Evolutionary conservation across 2,113 vertebrate genomes (phyloP).

Genomic region (Pachypanchax playfairii): DNA sequence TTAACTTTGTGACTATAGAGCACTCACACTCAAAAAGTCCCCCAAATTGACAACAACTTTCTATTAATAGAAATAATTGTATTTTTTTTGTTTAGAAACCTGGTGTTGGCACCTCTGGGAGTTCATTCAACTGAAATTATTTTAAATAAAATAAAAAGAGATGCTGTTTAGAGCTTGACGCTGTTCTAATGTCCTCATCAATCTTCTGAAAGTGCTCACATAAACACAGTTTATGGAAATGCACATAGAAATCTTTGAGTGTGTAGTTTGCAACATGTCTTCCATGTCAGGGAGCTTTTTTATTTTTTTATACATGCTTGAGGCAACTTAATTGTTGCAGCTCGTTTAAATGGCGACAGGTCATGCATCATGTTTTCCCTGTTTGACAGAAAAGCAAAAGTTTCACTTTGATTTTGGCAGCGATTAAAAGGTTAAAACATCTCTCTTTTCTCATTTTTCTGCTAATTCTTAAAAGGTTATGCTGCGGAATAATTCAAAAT

Average conservation of each 20-base stretch:
- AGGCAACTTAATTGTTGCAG: not conserved
- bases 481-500: not conserved
- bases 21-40: too few species aligned
- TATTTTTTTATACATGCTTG: constrained; percentile 2
- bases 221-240: not conserved
- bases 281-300: not conserved
- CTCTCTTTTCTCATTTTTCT: not conserved
- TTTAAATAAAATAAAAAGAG: not conserved
- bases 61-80: too few species aligned
- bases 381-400: not conserved
- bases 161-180: not conserved
- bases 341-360: not conserved
- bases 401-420: not conserved
- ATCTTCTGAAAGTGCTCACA: not conserved
- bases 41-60: too few species aligned
- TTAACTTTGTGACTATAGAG: too few species aligned
- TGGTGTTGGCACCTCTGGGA: too few species aligned
- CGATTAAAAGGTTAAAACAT: not conserved
- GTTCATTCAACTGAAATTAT: not conserved
- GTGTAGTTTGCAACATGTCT: not conserved
- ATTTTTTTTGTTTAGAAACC: too few species aligned
- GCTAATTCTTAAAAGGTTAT: not conserved
- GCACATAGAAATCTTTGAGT: not conserved
- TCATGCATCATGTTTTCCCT: constrained; percentile 25
- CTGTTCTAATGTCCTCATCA: not conserved